These are phyloP conservation scores for Agrenia bidenticulata DNA, from an alignment of 2,888 invertebrate genomes.

Conservation along the genomic window DNA sequence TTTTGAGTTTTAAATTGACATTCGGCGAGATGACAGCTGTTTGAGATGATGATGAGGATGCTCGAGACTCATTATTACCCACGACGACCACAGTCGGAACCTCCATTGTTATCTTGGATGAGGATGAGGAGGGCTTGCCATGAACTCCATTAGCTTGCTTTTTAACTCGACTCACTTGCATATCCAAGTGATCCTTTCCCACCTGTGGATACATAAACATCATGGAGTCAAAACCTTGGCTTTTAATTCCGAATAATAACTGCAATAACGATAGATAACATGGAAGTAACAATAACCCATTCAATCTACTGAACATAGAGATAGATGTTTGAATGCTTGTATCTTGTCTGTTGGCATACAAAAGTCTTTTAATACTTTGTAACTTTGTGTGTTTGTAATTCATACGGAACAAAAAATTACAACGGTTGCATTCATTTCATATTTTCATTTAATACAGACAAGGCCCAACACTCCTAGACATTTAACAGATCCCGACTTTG, in stretches of 20 bases:
- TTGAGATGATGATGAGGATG: slow-evolving; percentile 28
- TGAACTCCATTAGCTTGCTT: slow-evolving; percentile 43
- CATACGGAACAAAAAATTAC: not conserved
- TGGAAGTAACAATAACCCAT: not conserved
- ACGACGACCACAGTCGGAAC: slow-evolving; percentile 43
- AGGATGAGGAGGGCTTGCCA: slow-evolving; percentile 26
- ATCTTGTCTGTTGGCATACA: too few relatives aligned
- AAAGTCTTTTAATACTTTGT: too few relatives aligned
- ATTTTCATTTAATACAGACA: not conserved
- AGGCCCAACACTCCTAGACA: slow-evolving; percentile 1
- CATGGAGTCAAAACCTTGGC: slow-evolving; percentile 17
- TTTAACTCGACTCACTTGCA: slow-evolving; percentile 44
- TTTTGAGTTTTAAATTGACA: slow-evolving; percentile 38
- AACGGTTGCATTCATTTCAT: not conserved
- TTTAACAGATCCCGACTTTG: slow-evolving; percentile 15
- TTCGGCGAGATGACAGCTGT: slow-evolving; percentile 30
- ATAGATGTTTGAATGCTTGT: too few relatives aligned
- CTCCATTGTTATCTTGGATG: slow-evolving; percentile 34
- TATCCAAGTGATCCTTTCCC: slow-evolving; percentile 50
- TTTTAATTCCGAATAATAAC: not conserved
- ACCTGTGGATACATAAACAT: slow-evolving; percentile 38
- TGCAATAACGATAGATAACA: not conserved
- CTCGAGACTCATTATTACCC: slow-evolving; percentile 44
- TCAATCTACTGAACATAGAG: not conserved
- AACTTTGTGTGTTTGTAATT: too few relatives aligned